Evolutionary conservation across 2,888 invertebrate species (phyloP).

Genomic region (Athripsodes cinereus): DNA sequence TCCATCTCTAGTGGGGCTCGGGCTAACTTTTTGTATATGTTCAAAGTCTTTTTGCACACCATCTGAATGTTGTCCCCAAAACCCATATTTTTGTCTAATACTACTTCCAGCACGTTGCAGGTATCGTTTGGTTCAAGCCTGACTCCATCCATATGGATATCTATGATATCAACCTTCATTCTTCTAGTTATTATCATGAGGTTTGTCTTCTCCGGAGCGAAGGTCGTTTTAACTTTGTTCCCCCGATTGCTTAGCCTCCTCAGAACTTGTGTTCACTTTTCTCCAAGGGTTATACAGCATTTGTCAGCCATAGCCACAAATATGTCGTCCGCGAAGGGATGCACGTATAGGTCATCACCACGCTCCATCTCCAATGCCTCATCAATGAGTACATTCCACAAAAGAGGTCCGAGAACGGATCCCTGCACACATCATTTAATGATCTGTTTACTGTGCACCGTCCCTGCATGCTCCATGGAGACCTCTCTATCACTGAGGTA

Average conservation of each 20-base stretch:
- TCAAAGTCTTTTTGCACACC: no score
- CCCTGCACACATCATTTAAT: not conserved
- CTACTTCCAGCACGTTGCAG: no score
- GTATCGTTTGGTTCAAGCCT: not conserved
- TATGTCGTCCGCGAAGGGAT: not conserved
- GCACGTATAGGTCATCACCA: not conserved
- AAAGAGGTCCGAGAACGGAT: no score
- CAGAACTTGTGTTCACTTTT: not conserved
- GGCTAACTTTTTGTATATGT: no score
- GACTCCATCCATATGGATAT: not conserved
- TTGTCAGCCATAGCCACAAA: not conserved
- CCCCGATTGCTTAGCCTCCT: not conserved
- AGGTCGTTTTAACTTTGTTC: not conserved
- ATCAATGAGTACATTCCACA: no score
- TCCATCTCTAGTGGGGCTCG: no score
- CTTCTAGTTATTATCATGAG: not conserved
- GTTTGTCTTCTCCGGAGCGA: not conserved
- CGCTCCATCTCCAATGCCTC: no score
- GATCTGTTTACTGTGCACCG: not conserved
- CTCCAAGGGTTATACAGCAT: not conserved
- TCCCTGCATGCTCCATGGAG: no score
- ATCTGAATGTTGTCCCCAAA: no score
- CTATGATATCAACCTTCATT: no score
- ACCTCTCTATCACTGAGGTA: not conserved
- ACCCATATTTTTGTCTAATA: not conserved